Evolutionary conservation across 2,113 vertebrate genomes (phyloP).

Genomic region (Periophthalmus modestus): DNA sequence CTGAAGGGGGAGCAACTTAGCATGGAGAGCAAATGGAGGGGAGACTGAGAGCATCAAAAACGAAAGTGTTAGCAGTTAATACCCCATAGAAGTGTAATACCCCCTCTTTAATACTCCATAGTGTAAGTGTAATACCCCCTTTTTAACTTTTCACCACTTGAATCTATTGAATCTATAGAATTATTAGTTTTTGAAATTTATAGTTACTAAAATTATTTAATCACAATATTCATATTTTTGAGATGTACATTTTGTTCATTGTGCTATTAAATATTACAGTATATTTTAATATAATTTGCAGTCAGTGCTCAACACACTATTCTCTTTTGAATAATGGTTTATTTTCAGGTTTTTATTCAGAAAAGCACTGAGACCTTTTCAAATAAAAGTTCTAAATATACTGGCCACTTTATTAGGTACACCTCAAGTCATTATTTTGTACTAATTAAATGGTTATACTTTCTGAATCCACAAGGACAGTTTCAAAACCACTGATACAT

Average conservation of each 20-base stretch:
- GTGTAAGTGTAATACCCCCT: too few species aligned
- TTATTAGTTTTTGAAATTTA: neutral
- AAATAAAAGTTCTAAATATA: neutral
- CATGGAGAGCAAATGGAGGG: too few species aligned
- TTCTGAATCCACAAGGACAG: too few species aligned
- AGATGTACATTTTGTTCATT: neutral
- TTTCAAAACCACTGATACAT: too few species aligned
- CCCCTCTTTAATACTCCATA: too few species aligned
- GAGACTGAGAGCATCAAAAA: too few species aligned
- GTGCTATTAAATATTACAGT: conserved; percentile 36
- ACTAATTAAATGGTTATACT: neutral
- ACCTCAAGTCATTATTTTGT: neutral
- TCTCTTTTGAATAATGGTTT: neutral
- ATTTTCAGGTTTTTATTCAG: conserved; percentile 9
- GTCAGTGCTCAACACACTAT: conserved; percentile 17
- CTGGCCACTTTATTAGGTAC: neutral
- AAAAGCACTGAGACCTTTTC: neutral
- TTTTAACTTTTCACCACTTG: too few species aligned
- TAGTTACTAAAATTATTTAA: neutral
- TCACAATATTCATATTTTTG: conserved; percentile 23
- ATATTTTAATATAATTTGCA: conserved; percentile 27
- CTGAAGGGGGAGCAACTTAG: too few species aligned
- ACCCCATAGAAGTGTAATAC: too few species aligned
- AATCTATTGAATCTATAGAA: neutral
- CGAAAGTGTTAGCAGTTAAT: too few species aligned